Base-by-base conservation (phyloP, 2,113 vertebrate genomes). In the Amphilophus citrinellus region DNA sequence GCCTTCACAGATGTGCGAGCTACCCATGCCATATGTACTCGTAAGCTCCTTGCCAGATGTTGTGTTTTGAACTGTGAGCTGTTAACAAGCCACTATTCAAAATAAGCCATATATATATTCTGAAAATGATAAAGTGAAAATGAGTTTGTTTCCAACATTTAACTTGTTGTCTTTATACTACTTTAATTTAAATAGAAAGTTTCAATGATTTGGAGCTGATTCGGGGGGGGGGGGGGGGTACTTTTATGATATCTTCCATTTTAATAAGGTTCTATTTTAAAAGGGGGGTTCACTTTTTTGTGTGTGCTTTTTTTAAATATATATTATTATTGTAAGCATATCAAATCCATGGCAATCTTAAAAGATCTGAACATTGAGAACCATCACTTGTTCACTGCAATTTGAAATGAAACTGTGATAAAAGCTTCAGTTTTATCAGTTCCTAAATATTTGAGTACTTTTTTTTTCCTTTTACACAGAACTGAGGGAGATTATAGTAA, bases 401-500 rank as follows among this genome's bases (percentile, higher is more conserved):
- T 44, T 60, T 53, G 37, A 59, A 56, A 32, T 75, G 1, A 78
- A 15, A 50, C 27, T 10, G 27, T 24, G 60, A n/a, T 14, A 15
- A 47, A 68, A 61, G 24, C 30, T 63, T 30, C 14, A 2, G n/a
- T 78, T 44, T 71, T 32, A 10, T 73, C 47, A 75, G 58, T 76
- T 39, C 62, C 58, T n/a, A 27, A 27, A 80, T 82, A 66, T 56
- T 17, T 71, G 1, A 84, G n/a, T 15, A 59, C 15, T 30, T 60
- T 3, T 2, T 59, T 47, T 44, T 22, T 4, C 5, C 61, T 58
- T 47, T 30, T 35, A 59, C 10, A 7, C 1, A 0, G 53, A 32
- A 22, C 37, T n/a, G 37, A 3, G 5, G 11, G 58, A 73, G 57
- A 90, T 91, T 84, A 79, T 4, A 62, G 57, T 83, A 77, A 88